Evolutionary conservation across 2,888 invertebrate genomes (phyloP).

Genomic region (Drosophila ezoana): DNA sequence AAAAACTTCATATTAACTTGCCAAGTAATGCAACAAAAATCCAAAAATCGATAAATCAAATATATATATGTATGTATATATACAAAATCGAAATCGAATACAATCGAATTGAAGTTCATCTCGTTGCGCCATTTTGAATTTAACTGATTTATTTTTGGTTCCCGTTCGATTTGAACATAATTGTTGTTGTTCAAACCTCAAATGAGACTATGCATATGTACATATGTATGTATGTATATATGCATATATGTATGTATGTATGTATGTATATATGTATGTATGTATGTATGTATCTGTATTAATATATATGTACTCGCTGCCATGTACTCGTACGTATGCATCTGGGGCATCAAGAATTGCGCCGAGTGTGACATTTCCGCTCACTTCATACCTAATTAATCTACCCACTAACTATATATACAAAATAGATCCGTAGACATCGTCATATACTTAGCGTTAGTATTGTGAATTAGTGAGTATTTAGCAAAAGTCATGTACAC

Average conservation of each 20-base stretch:
- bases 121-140: conserved; percentile 29
- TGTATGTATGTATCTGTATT: conserved; percentile 23
- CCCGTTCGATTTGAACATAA: conserved; percentile 69
- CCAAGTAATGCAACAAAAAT: conserved; percentile 12
- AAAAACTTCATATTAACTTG: conserved; percentile 17
- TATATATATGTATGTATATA: conserved; percentile 13
- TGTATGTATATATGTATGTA: conserved; percentile 5
- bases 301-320: conserved; percentile 23
- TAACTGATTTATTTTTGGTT: conserved; percentile 49
- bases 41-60: conserved; percentile 19
- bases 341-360: conserved; percentile 47
- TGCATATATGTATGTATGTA: conserved; percentile 7
- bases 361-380: conserved; percentile 52
- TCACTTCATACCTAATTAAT: conserved; percentile 40
- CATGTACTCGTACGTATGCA: conserved; percentile 30
- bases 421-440: conserved; percentile 31
- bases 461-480: conserved; percentile 32
- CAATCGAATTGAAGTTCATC: conserved; percentile 23
- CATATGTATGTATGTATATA: conserved; percentile 30
- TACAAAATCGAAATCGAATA: conserved; percentile 9
- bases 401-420: conserved; percentile 18
- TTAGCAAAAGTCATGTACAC: conserved; percentile 36
- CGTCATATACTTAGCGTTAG: conserved; percentile 31
- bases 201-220: conserved; percentile 43
- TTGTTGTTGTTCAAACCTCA: conserved; percentile 62